A percentile compares a stretch with the other conserved stretches of the same genome.
These are phyloP conservation scores for Macroramphosus scolopax DNA, from an alignment of 2,797 vertebrate species.

Conservation along the genomic window DNA sequence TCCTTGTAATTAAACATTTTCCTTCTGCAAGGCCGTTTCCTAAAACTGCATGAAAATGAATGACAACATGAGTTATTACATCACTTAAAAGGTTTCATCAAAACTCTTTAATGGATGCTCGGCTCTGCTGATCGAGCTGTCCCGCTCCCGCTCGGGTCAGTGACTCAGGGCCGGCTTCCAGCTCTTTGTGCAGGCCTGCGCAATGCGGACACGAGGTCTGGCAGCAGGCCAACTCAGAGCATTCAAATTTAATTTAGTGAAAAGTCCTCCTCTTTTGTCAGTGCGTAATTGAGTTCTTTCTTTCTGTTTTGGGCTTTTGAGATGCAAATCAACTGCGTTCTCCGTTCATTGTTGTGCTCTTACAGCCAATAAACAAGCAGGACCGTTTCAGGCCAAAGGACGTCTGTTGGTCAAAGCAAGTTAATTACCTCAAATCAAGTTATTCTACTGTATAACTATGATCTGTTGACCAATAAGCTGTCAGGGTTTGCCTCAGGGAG, in stretches of 20 bases:
- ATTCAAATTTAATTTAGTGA: conserved; percentile 57
- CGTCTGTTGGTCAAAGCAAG: conserved; percentile 40
- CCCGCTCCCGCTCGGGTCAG: conserved; percentile 49
- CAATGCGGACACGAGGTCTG: conserved; percentile 68
- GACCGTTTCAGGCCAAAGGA: conserved; percentile 48
- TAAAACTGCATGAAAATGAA: conserved; percentile 21
- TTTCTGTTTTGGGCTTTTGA: conserved; percentile 28
- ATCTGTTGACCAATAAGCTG: conserved; percentile 48
- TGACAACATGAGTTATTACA: conserved; percentile 33
- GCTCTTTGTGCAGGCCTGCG: conserved; percentile 45
- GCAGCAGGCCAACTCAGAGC: conserved; percentile 46
- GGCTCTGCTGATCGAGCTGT: conserved; percentile 58
- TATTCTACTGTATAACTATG: conserved; percentile 40
- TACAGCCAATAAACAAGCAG: conserved; percentile 42
- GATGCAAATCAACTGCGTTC: conserved; percentile 50
- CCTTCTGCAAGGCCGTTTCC: conserved; percentile 7
- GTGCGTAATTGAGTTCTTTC: conserved; percentile 42
- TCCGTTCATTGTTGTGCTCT: conserved; percentile 38
- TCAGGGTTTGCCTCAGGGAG: conserved; percentile 24
- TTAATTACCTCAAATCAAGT: conserved; percentile 49
- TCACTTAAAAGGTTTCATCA: conserved; percentile 53
- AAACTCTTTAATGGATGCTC: conserved; percentile 53
- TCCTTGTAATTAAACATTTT: background rate
- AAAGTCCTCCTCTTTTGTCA: conserved; percentile 47
- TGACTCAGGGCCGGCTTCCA: conserved; percentile 54